phyloP scores from a whole-genome alignment of 2,797 vertebrate species.

The Macropus fuliginosus region DNA sequence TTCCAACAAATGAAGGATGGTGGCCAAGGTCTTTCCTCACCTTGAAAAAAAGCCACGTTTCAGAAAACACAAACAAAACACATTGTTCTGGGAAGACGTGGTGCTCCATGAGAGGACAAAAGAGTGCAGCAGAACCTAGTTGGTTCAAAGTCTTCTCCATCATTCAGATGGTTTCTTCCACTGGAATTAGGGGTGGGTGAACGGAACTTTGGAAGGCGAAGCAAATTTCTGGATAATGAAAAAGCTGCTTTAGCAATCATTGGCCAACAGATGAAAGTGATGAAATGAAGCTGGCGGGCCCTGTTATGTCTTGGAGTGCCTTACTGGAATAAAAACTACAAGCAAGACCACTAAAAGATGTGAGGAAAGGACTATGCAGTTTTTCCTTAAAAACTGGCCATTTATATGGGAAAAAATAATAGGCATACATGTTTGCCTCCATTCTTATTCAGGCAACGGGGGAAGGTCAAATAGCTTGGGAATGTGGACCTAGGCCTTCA shows the following conservation, averaged over 20 bases:
- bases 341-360: not conserved
- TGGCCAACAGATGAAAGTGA: not conserved
- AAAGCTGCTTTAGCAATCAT: not conserved
- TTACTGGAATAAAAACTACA: not conserved
- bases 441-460: not conserved
- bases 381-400: not conserved
- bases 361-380: not conserved
- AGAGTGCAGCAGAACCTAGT: not conserved
- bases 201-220: not conserved
- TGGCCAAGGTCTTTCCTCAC: not conserved
- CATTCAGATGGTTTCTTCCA: not conserved
- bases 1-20: not conserved
- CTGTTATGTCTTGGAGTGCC: not conserved
- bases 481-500: not conserved
- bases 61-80: not conserved
- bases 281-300: conserved; percentile 10
- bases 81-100: not conserved
- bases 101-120: not conserved
- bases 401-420: not conserved
- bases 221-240: not conserved
- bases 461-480: not conserved
- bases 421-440: not conserved
- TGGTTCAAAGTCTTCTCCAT: not conserved
- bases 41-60: not conserved
- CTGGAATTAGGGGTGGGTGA: not conserved